Evolutionary conservation across 2,888 invertebrate species (phyloP).

Genomic region (Apodemia duryi): DNA sequence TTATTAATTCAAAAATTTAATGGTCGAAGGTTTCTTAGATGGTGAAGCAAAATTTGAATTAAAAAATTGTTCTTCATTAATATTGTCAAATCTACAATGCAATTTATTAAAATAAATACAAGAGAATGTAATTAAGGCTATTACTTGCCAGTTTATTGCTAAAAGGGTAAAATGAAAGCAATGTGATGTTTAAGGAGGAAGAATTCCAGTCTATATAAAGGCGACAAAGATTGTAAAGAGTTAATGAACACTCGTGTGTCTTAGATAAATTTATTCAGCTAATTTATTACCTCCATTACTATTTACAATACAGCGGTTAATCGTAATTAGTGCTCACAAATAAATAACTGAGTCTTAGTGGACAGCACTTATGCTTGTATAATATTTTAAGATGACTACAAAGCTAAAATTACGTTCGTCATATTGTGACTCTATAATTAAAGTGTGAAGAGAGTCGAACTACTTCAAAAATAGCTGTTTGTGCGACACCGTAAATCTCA

Average conservation of each 20-base stretch:
- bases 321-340: constrained; percentile 33
- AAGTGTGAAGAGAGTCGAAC: constrained; percentile 67
- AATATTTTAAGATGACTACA: constrained; percentile 56
- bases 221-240: constrained; percentile 20
- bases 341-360: constrained; percentile 32
- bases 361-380: constrained; percentile 40
- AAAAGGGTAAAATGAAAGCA: constrained; percentile 1
- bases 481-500: constrained; percentile 70
- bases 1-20: no score
- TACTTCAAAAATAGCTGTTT: constrained; percentile 63
- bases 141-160: background rate
- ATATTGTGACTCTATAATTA: constrained; percentile 71
- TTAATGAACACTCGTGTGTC: constrained; percentile 23
- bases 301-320: constrained; percentile 31
- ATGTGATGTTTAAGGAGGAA: background rate
- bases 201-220: constrained; percentile 5
- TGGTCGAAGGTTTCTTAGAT: no score
- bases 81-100: background rate
- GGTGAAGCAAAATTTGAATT: background rate
- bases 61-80: background rate
- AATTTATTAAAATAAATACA: background rate
- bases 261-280: constrained; percentile 30
- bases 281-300: constrained; percentile 29
- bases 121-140: background rate
- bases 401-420: constrained; percentile 61